These are phyloP conservation scores for Sclerurus mexicanus DNA, from an alignment of 2,113 vertebrate species.

Conservation along the genomic window DNA sequence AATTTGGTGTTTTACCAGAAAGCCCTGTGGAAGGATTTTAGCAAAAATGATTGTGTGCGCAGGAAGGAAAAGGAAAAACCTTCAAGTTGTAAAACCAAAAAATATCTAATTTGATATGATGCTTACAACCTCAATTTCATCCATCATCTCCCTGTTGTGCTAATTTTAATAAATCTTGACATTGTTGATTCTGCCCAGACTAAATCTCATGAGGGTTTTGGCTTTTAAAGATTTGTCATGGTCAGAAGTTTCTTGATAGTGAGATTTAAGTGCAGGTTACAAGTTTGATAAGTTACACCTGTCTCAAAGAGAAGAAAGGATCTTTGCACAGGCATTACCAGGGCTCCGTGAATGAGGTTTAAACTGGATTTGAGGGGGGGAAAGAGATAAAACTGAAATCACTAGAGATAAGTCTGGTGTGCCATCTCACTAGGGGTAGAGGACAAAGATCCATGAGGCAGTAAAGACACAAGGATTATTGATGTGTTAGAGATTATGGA, in stretches of 20 bases:
- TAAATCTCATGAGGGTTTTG: not conserved
- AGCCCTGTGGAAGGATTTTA: not conserved
- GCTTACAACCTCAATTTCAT: not conserved
- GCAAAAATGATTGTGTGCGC: not conserved
- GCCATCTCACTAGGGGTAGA: not conserved
- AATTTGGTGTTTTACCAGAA: not conserved
- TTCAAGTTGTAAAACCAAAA: not conserved
- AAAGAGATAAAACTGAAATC: not conserved
- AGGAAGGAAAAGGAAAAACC: not conserved
- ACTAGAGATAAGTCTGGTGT: not conserved
- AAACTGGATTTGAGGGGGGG: not conserved
- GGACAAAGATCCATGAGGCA: not conserved
- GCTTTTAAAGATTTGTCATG: not conserved
- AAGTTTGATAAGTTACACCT: too few relatives aligned
- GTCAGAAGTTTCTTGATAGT: not conserved
- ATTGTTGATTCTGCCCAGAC: not conserved
- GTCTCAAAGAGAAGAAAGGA: not conserved
- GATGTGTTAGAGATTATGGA: not conserved
- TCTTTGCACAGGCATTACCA: not conserved
- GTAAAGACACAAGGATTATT: not conserved
- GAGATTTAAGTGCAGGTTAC: not conserved
- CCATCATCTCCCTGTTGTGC: not conserved
- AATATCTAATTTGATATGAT: rapidly evolving
- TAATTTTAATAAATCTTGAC: not conserved
- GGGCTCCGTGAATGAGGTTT: not conserved